These are phyloP conservation scores for Origma solitaria DNA, from an alignment of 2,113 vertebrate species.

Conservation along the genomic window DNA sequence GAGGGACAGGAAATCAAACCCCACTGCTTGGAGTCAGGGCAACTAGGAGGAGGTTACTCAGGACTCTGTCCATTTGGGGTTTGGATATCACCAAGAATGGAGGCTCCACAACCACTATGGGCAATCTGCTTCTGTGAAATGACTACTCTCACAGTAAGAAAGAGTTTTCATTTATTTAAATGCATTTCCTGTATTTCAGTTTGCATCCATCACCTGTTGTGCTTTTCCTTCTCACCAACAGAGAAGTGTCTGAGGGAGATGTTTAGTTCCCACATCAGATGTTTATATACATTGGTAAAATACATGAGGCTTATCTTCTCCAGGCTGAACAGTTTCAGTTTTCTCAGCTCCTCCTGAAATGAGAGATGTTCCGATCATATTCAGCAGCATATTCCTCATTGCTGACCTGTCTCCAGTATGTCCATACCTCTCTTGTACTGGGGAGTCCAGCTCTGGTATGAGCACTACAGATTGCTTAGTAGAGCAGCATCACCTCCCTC, in stretches of 20 bases:
- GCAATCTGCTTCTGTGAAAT: neutral
- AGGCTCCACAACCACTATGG: neutral
- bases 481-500: neutral
- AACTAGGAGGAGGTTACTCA: neutral
- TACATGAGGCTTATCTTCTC: neutral
- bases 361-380: neutral
- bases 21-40: neutral
- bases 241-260: neutral
- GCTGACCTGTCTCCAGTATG: neutral
- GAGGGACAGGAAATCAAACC: neutral
- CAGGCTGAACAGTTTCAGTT: neutral
- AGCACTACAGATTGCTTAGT: neutral
- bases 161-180: neutral
- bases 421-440: neutral
- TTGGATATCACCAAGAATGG: neutral
- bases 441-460: neutral
- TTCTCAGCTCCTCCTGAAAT: neutral
- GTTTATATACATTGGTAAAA: neutral
- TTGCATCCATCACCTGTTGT: rapidly evolving
- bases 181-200: neutral
- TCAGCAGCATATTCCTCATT: neutral
- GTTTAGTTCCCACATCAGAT: neutral
- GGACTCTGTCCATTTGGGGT: neutral
- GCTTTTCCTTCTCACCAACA: neutral
- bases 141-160: neutral